These are phyloP conservation scores for Drosophila nigrodunni DNA, from an alignment of 1,140 invertebrate genomes.

Conservation along the genomic window DNA sequence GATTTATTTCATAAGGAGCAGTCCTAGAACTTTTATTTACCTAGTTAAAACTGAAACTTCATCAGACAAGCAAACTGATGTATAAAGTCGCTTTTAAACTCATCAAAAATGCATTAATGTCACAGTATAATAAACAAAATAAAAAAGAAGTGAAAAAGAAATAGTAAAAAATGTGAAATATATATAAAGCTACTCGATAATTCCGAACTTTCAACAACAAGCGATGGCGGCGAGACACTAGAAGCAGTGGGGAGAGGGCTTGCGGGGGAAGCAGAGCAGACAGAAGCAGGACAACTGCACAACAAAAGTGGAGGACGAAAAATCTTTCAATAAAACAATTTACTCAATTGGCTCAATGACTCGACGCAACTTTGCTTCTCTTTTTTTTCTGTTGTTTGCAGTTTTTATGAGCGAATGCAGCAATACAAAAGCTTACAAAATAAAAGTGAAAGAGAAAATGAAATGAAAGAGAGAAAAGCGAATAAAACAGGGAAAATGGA, in stretches of 20 bases:
- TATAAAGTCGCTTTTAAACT: constrained; percentile 42
- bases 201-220: constrained; percentile 14
- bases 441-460: background rate
- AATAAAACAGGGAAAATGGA: constrained; percentile 12
- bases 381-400: constrained; percentile 54
- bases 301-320: constrained; percentile 64
- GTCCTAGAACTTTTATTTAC: background rate
- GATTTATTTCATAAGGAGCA: background rate
- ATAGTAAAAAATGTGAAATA: constrained; percentile 22
- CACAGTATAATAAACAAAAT: constrained; percentile 43
- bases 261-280: background rate
- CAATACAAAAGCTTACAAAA: constrained; percentile 34
- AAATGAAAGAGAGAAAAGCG: background rate
- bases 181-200: constrained; percentile 38
- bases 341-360: constrained; percentile 82
- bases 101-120: constrained; percentile 80
- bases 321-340: constrained; percentile 83
- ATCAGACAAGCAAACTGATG: constrained; percentile 16
- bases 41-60: background rate
- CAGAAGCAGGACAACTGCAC: constrained; percentile 19
- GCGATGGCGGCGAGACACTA: constrained; percentile 3
- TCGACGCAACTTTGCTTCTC: constrained; percentile 64
- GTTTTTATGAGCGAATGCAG: constrained; percentile 60
- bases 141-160: constrained; percentile 23
- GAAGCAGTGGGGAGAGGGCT: background rate